phyloP scores from a whole-genome alignment of 2,888 invertebrate species.

The Erynnis tages region DNA sequence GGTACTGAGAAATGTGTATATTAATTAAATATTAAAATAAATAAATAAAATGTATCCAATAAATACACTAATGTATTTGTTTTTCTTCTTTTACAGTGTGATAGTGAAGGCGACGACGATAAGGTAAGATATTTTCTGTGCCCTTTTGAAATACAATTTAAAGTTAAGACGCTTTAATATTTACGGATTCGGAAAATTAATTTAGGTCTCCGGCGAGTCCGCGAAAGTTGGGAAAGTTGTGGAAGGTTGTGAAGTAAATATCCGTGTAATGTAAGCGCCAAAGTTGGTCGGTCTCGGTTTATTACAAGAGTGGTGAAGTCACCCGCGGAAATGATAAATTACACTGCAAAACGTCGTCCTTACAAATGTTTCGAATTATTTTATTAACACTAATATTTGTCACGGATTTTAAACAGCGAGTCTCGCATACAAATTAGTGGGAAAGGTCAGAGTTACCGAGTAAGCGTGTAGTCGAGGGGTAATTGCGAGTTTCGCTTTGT shows the following conservation, averaged over 20 bases:
- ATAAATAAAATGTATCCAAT: too few relatives aligned
- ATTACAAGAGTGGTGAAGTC: constrained; percentile 57
- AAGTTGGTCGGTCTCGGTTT: constrained; percentile 73
- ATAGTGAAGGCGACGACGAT: constrained; percentile 96
- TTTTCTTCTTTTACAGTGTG: constrained; percentile 89
- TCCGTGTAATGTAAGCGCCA: constrained; percentile 75
- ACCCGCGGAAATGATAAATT: constrained; percentile 64
- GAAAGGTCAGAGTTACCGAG: constrained; percentile 31
- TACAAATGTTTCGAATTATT: neutral
- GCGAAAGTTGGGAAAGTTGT: constrained; percentile 66
- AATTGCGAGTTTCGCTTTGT: constrained; percentile 54
- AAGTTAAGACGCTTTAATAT: constrained; percentile 40
- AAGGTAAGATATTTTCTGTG: constrained; percentile 84
- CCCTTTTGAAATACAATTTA: constrained; percentile 28
- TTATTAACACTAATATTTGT: neutral
- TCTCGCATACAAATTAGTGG: constrained; percentile 28
- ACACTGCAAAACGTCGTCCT: constrained; percentile 45
- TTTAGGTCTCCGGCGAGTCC: constrained; percentile 59
- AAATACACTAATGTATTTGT: constrained; percentile 39
- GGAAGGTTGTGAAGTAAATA: constrained; percentile 73
- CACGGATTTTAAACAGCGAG: constrained; percentile 18
- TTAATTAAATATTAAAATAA: too few relatives aligned
- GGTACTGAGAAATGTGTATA: neutral
- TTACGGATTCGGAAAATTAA: constrained; percentile 67
- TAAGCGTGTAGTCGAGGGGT: constrained; percentile 36